These are phyloP conservation scores for Eugnorisma glareosa DNA, from an alignment of 2,888 invertebrate genomes.

Conservation along the genomic window DNA sequence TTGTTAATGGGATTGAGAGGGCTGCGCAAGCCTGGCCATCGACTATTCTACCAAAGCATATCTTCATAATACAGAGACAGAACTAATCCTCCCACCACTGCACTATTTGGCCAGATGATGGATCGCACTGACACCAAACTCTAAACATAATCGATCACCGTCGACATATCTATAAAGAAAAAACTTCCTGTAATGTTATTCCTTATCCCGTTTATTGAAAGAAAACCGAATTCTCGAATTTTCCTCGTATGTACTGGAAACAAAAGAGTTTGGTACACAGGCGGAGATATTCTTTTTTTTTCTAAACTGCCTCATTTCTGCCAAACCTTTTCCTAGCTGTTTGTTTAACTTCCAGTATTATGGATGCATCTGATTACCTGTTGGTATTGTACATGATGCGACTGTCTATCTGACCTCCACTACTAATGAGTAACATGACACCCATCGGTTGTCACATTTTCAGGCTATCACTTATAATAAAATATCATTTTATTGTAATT, in stretches of 20 bases:
- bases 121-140: conserved; percentile 54
- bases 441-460: neutral
- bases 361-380: no score
- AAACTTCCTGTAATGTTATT: conserved; percentile 57
- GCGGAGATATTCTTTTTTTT: neutral
- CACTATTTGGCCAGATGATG: conserved; percentile 59
- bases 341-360: no score
- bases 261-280: neutral
- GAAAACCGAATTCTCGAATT: conserved; percentile 44
- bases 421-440: neutral
- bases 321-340: neutral
- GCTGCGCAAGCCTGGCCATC: neutral
- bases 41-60: neutral
- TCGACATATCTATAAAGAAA: conserved; percentile 45
- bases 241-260: conserved; percentile 19
- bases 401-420: no score
- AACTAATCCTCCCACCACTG: conserved; percentile 31
- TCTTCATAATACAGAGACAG: neutral
- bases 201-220: conserved; percentile 46
- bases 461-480: neutral
- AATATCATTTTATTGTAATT: neutral
- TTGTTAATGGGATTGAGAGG: neutral
- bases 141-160: conserved; percentile 54
- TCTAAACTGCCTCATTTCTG: neutral
- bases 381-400: no score